Evolutionary conservation across 2,888 invertebrate genomes (phyloP), one percentile per base, ranked within the genome.

Genomic region (Trichogramma evanescens): DNA sequence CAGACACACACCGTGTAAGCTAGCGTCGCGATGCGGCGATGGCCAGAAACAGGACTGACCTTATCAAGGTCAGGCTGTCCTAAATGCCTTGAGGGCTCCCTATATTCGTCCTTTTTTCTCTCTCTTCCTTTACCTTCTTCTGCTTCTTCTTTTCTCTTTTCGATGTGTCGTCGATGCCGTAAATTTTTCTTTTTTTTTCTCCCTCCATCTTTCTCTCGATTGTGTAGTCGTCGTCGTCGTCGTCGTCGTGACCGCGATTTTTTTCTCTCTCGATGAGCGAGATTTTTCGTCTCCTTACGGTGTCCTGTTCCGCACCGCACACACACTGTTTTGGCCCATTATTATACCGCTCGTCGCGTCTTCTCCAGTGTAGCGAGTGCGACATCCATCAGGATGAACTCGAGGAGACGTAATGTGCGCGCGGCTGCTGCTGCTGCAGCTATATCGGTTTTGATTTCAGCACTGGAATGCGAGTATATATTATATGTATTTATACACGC

Each of bases 61-160:
- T 77, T 77, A 74, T 63, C 77, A 77, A 77, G 77, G 77, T 77
- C 74, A 75, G 66, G 54, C 61, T 69, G 68, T 70, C 70, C 72
- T 66, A 72, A 74, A 63, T 63, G 63, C 63, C 59, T 54, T 8
- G 10, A 42, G 50, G 58, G 63, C 41, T 56, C 63, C 62, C 54
- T 63, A n/a, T n/a, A 44, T 10, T 41, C 5, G 26, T 10, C 13
- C 10, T 50, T 50, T 50, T 55, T 39, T n/a, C 41, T 46, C 59
- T 42, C 44, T 48, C 48, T 50, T 39, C 46, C 44, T 48, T 6
- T 4, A 49, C 8, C 54, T 51, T 49, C 10, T 48, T 13, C 40
- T 9, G 44, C n/a, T n/a, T 26, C 3, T 40, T 43, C 26, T 8
- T 4, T 46, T 41, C 51, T 49, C 26, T 53, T 26, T 26, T 26